Evolutionary conservation across 2,113 vertebrate genomes (phyloP), one percentile per base, ranked within the genome.

Genomic region (Stigmatopora argus): DNA sequence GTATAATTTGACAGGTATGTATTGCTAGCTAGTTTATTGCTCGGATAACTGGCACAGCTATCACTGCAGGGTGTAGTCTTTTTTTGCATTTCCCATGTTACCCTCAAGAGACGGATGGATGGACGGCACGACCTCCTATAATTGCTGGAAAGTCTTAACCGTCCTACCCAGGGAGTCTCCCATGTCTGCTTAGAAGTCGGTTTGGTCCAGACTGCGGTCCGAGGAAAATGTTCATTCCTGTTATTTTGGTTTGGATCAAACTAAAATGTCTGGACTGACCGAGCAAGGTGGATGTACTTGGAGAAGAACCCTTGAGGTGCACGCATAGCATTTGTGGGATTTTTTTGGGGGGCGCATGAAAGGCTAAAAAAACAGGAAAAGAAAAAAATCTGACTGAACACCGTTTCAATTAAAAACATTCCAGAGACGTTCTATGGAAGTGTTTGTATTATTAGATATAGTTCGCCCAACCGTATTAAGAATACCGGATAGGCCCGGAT

Each of bases 211-310:
- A 41, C 57, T 59, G 57, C 18, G 57, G 57, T 38, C 31, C 17
- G 1, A 59, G 34, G 18, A 31, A 59, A 17, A 38, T 59, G 35
- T 59, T 59, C 18, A 59, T 59, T 59, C 57, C 57, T 59, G 57
- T 59, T 59, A 59, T 59, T 59, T 59, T 59, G 57, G 57, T 59
- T 59, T 59, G 57, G 57, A 59, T 59, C 17, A 59, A 35, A 23
- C 51, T 56, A 35, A 57, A 57, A 59, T 31, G 53, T 56, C 53
- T 31, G 34, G 34, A 38, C 57, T 59, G 57, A n/a, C 57, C 7
- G 12, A 41, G 57, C 57, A 59, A 59, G 57, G 57, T 59, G 18
- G 34, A 59, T 38, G 17, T 19, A 41, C 38, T 41, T 41, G 38
- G 38, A 19, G 57, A 41, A 59, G 35, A n/a, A 19, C 17, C 17